phyloP scores from a whole-genome alignment of 2,888 invertebrate genomes.

The Lepidocyrtoides sp. region DNA sequence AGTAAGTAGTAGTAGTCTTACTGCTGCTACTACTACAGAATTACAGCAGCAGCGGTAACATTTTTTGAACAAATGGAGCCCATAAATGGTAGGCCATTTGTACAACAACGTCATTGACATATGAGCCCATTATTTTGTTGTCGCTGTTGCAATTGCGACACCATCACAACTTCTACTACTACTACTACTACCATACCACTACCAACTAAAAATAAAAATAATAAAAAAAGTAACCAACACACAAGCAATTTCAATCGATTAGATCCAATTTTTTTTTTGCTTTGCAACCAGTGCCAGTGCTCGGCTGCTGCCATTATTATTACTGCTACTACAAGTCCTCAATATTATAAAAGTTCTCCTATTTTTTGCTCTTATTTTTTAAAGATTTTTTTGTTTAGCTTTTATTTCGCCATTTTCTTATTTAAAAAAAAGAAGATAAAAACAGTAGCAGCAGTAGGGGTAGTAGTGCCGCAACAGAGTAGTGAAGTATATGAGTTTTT shows the following conservation, averaged over 20 bases:
- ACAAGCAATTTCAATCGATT: slow-evolving; percentile 55
- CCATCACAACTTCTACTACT: too few species aligned
- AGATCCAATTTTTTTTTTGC: slow-evolving; percentile 49
- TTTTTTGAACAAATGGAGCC: slow-evolving; percentile 54
- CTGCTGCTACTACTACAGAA: too few species aligned
- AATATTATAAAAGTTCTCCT: slow-evolving; percentile 1
- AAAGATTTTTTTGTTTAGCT: background rate
- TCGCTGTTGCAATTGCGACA: slow-evolving; percentile 59
- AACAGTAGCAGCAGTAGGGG: too few species aligned
- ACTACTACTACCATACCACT: too few species aligned
- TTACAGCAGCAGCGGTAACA: too few species aligned
- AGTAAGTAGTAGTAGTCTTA: too few species aligned
- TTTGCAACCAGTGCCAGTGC: background rate
- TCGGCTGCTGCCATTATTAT: background rate
- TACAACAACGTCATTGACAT: slow-evolving; percentile 58
- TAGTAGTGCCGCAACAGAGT: too few species aligned
- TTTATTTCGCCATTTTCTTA: slow-evolving; percentile 44
- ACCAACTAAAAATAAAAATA: background rate
- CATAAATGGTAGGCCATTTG: slow-evolving; percentile 49
- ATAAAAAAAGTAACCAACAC: too few species aligned
- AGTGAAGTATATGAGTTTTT: too few species aligned
- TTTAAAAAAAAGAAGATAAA: too few species aligned
- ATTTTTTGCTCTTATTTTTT: background rate
- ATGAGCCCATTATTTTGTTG: slow-evolving; percentile 55
- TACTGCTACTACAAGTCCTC: background rate